Conservation (phyloP, 1,140 invertebrate genomes). For the Idris sp. region DNA sequence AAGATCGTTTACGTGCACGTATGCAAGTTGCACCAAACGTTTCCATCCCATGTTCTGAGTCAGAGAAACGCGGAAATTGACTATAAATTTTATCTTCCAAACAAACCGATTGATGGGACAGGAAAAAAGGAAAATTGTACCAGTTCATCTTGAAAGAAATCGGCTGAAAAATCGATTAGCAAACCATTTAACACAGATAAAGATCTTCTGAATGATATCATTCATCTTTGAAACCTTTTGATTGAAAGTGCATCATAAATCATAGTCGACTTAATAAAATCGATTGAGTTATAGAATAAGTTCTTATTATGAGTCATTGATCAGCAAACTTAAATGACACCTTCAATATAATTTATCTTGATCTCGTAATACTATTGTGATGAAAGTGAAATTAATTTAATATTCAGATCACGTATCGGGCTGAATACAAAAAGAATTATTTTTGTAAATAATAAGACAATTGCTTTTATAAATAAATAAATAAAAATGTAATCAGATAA, state of each 20-base stretch:
- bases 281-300: constrained; percentile 8
- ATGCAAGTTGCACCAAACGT: constrained; percentile 36
- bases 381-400: constrained; percentile 46
- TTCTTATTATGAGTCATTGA: constrained; percentile 20
- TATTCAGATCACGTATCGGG: too few species aligned
- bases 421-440: too few species aligned
- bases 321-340: constrained; percentile 22
- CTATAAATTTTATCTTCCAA: constrained; percentile 40
- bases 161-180: constrained; percentile 4
- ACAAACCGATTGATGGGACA: constrained; percentile 36
- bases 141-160: too few species aligned
- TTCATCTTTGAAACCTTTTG: constrained; percentile 12
- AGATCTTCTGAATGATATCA: too few species aligned
- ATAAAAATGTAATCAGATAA: too few species aligned
- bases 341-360: constrained; percentile 23
- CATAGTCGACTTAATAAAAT: constrained; percentile 15
- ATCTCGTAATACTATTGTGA: constrained; percentile 29
- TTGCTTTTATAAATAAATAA: too few species aligned
- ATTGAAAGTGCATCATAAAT: constrained; percentile 32
- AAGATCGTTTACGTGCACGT: constrained; percentile 36
- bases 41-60: constrained; percentile 49
- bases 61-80: constrained; percentile 66
- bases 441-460: too few species aligned
- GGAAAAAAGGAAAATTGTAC: constrained; percentile 14
- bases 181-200: too few species aligned